Percentiles rank a stretch among this genome's conserved stretches.
Conservation (phyloP, 1,140 invertebrate genomes). For the Apis laboriosa region DNA sequence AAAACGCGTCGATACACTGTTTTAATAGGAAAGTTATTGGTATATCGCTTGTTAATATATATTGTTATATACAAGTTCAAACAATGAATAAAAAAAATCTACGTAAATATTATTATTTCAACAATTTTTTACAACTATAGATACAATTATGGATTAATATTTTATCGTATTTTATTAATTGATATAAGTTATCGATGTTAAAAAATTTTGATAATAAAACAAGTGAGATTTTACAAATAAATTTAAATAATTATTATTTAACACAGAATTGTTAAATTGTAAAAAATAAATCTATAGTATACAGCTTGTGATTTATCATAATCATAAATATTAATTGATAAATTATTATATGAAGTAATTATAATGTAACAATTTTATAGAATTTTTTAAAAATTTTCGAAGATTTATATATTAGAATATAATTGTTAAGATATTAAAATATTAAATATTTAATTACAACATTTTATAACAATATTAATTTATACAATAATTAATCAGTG, state of each 20-base stretch:
- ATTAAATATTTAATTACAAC: neutral
- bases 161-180: no score
- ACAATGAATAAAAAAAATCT: no score
- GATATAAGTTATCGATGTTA: no score
- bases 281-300: no score
- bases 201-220: no score
- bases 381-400: neutral
- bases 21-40: slow-evolving; percentile 14
- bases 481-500: neutral
- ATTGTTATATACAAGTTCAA: neutral
- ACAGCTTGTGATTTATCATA: no score
- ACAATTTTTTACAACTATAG: no score
- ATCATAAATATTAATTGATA: no score
- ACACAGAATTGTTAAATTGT: no score
- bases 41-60: neutral
- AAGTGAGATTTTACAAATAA: no score
- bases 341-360: neutral
- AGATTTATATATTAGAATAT: neutral
- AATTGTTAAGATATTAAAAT: neutral
- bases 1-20: slow-evolving; percentile 2
- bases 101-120: neutral
- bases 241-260: no score
- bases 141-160: no score
- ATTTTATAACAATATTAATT: neutral
- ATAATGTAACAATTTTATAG: neutral